These are phyloP conservation scores for Contarinia nasturtii DNA, from an alignment of 1,140 invertebrate species.

Conservation along the genomic window DNA sequence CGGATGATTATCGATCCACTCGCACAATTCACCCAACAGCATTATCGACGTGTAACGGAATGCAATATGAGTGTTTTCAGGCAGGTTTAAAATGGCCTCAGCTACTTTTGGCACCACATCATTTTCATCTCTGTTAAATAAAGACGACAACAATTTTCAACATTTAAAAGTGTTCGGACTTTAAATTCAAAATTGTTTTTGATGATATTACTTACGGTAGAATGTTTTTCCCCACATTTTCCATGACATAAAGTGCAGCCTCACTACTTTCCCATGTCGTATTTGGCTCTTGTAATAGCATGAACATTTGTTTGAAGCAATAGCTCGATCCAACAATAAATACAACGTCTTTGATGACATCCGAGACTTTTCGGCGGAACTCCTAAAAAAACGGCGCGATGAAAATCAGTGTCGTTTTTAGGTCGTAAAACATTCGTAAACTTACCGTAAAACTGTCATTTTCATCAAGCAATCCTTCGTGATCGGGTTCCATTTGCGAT, in stretches of 20 bases:
- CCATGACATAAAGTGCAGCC: slow-evolving; percentile 91
- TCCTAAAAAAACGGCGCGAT: slow-evolving; percentile 34
- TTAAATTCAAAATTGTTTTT: neutral
- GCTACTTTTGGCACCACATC: slow-evolving; percentile 84
- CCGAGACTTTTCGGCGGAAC: slow-evolving; percentile 75
- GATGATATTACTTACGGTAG: slow-evolving; percentile 56
- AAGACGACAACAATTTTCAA: slow-evolving; percentile 1
- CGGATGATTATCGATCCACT: slow-evolving; percentile 86
- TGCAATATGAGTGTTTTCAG: slow-evolving; percentile 66
- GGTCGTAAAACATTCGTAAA: slow-evolving; percentile 9
- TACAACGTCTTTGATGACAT: slow-evolving; percentile 92
- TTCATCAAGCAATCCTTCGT: slow-evolving; percentile 76
- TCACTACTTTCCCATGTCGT: slow-evolving; percentile 83
- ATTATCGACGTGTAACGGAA: slow-evolving; percentile 76
- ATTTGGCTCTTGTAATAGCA: slow-evolving; percentile 40
- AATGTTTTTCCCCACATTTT: slow-evolving; percentile 87
- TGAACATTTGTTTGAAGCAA: slow-evolving; percentile 83
- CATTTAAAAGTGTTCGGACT: slow-evolving; percentile 1
- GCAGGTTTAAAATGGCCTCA: slow-evolving; percentile 72
- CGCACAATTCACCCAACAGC: slow-evolving; percentile 78
- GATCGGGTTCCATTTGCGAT: slow-evolving; percentile 79
- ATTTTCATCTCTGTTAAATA: slow-evolving; percentile 60
- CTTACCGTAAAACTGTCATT: slow-evolving; percentile 52
- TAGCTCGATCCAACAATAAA: slow-evolving; percentile 87
- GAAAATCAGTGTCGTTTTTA: neutral